Evolutionary conservation across 2,113 vertebrate species (phyloP).

Genomic region (Strix uralensis): DNA sequence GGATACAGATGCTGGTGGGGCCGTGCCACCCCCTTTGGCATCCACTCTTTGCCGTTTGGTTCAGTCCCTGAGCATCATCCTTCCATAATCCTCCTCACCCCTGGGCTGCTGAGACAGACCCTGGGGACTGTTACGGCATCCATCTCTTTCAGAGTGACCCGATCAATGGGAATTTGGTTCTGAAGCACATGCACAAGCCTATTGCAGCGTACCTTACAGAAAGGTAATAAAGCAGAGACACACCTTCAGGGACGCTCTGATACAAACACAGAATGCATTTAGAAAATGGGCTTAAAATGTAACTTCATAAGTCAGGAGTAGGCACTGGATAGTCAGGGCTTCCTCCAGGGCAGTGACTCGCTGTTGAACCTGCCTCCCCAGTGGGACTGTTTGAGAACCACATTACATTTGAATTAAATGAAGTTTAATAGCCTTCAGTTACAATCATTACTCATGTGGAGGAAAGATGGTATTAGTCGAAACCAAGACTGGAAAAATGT

Average conservation of each 20-base stretch:
- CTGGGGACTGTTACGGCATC: background rate
- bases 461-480: background rate
- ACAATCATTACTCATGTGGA: background rate
- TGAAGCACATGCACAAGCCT: accelerated
- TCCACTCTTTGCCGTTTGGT: background rate
- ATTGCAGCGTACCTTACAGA: background rate
- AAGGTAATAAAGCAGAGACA: background rate
- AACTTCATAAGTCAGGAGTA: background rate
- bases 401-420: background rate
- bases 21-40: background rate
- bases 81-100: background rate
- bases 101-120: background rate
- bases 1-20: background rate
- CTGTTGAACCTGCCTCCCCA: background rate
- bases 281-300: background rate
- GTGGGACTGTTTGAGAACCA: background rate
- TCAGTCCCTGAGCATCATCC: background rate
- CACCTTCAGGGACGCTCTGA: background rate
- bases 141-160: background rate
- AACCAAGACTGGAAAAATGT: background rate
- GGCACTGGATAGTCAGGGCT: background rate
- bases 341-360: background rate
- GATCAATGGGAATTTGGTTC: background rate
- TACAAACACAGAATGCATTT: background rate
- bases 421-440: constrained; percentile 9